phyloP scores from a whole-genome alignment of 2,113 vertebrate genomes.

The Elephas maximus region DNA sequence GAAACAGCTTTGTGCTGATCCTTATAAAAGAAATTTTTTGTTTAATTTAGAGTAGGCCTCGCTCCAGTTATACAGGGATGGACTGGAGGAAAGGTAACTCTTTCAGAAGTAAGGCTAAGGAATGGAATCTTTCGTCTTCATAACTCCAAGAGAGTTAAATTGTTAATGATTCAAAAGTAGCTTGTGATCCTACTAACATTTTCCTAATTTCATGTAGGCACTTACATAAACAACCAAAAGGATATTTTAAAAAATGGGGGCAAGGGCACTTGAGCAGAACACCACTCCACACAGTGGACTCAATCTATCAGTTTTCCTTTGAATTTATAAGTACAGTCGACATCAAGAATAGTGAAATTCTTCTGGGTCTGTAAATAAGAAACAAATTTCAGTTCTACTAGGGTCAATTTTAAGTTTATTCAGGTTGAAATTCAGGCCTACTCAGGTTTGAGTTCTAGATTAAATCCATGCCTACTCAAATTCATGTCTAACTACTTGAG shows the following conservation, averaged over 20 bases:
- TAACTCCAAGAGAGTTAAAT: neutral
- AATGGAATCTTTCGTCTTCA: neutral
- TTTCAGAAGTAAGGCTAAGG: neutral
- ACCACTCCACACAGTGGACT: neutral
- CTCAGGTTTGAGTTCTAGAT: neutral
- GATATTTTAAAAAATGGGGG: neutral
- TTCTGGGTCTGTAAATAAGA: neutral
- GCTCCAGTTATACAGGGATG: neutral
- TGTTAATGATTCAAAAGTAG: neutral
- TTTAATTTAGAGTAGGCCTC: neutral
- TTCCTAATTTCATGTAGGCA: neutral
- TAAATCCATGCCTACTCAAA: neutral
- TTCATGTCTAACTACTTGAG: neutral
- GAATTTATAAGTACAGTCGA: neutral
- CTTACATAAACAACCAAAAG: neutral
- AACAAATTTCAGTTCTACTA: neutral
- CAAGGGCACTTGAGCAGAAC: neutral
- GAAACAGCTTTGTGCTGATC: too few relatives aligned
- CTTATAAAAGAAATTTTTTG: too few relatives aligned
- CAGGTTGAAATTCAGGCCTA: slow-evolving; percentile 4
- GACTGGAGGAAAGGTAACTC: neutral
- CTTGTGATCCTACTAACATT: neutral
- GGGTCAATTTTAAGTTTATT: neutral
- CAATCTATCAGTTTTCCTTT: neutral
- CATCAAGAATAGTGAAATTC: neutral